Percentiles rank a stretch among this genome's conserved stretches.
These are phyloP conservation scores for Heterocephalus glaber DNA, from an alignment of 2,113 vertebrate species.

Conservation along the genomic window DNA sequence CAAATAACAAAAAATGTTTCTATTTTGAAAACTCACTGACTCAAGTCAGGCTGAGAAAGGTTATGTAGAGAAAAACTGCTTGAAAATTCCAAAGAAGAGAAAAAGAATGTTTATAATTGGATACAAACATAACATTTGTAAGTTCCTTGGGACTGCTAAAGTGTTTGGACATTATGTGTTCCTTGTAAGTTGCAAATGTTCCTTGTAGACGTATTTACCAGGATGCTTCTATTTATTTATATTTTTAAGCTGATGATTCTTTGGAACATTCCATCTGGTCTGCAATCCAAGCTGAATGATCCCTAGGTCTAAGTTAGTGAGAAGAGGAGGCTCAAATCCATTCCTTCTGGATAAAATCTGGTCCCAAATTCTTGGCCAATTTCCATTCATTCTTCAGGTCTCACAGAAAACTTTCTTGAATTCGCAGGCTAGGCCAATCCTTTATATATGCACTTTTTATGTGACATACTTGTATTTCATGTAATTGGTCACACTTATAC, in stretches of 20 bases:
- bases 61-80: slow-evolving; percentile 16
- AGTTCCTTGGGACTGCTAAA: slow-evolving; percentile 25
- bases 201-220: slow-evolving; percentile 47
- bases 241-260: slow-evolving; percentile 38
- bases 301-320: background rate
- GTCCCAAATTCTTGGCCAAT: background rate
- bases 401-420: background rate
- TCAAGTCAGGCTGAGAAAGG: background rate
- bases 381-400: background rate
- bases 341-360: background rate
- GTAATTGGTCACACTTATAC: background rate
- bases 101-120: slow-evolving; percentile 46
- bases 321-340: background rate
- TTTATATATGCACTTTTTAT: background rate
- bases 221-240: slow-evolving; percentile 64
- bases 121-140: slow-evolving; percentile 52
- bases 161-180: slow-evolving; percentile 46
- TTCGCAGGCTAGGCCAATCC: background rate
- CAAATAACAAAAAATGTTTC: slow-evolving; percentile 54
- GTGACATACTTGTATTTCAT: background rate
- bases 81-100: slow-evolving; percentile 42
- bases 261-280: slow-evolving; percentile 58
- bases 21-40: slow-evolving; percentile 20
- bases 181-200: slow-evolving; percentile 48
- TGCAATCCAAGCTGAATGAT: slow-evolving; percentile 31